phyloP scores from a whole-genome alignment of 2,113 vertebrate genomes.

The Symphodus melops region DNA sequence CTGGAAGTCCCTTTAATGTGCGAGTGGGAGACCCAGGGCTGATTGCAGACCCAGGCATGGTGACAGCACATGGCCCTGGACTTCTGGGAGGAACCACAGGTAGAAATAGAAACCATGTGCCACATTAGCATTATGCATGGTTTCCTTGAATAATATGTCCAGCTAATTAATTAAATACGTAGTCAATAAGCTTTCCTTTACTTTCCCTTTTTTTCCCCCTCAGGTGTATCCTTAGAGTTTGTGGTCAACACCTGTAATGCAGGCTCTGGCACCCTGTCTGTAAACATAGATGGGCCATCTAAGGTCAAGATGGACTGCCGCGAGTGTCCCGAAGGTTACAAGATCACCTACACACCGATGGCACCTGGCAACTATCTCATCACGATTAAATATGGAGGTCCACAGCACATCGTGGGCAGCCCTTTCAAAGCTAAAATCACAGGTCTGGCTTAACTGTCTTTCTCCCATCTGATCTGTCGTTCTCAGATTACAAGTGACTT shows the following conservation, averaged over 20 bases:
- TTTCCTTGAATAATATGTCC: background rate
- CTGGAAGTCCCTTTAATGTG: constrained; percentile 96
- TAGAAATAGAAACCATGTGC: constrained; percentile 50
- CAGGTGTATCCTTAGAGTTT: constrained; percentile 92
- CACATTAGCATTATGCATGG: background rate
- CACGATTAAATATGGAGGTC: constrained; percentile 95
- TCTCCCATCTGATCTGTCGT: constrained; percentile 61
- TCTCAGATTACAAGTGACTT: constrained; percentile 56
- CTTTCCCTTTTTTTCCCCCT: background rate
- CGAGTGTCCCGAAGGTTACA: constrained; percentile 93
- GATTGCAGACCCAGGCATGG: constrained; percentile 92
- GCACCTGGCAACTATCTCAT: constrained; percentile 98
- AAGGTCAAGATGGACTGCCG: constrained; percentile 97
- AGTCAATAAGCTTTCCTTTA: background rate
- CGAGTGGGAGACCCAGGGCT: constrained; percentile 94
- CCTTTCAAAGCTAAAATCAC: constrained; percentile 98
- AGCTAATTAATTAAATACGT: background rate
- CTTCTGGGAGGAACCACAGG: constrained; percentile 94
- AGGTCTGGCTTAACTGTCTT: constrained; percentile 82
- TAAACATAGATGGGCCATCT: constrained; percentile 96
- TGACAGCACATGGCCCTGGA: constrained; percentile 91
- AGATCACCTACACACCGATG: constrained; percentile 95
- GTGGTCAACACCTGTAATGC: constrained; percentile 92
- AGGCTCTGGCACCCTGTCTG: constrained; percentile 89
- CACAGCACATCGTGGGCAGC: constrained; percentile 96